phyloP scores from a whole-genome alignment of 2,888 invertebrate species.

The Athripsodes cinereus region DNA sequence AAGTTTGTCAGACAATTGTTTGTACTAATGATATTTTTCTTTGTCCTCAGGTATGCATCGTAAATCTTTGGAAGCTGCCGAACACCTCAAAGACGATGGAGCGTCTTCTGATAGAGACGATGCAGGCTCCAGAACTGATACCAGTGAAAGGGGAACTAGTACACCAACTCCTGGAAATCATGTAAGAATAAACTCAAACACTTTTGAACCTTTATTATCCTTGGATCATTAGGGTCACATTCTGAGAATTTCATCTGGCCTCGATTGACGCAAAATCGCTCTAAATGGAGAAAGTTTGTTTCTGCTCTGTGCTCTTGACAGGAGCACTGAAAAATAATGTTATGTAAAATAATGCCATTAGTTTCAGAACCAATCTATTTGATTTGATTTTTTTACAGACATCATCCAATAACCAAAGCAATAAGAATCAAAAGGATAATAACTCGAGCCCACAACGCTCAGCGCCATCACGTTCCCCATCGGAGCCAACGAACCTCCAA shows the following conservation, averaged over 20 bases:
- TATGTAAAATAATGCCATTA: neutral
- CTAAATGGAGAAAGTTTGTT: too few species aligned
- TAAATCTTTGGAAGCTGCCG: slow-evolving; percentile 95
- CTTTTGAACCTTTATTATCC: too few species aligned
- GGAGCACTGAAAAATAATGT: too few species aligned
- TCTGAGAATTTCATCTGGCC: too few species aligned
- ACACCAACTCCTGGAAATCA: slow-evolving; percentile 32
- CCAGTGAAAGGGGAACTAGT: slow-evolving; percentile 56
- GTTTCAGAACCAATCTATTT: neutral
- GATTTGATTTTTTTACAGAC: slow-evolving; percentile 7
- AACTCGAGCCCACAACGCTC: slow-evolving; percentile 21
- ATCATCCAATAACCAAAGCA: slow-evolving; percentile 8
- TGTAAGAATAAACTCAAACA: slow-evolving; percentile 13
- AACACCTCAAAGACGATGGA: slow-evolving; percentile 81
- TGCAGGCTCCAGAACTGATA: slow-evolving; percentile 46
- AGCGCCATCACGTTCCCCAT: slow-evolving; percentile 18
- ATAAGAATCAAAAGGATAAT: slow-evolving; percentile 24
- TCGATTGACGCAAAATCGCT: too few species aligned
- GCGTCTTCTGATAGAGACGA: slow-evolving; percentile 65
- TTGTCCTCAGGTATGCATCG: slow-evolving; percentile 88
- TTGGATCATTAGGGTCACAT: too few species aligned
- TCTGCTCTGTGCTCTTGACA: too few species aligned
- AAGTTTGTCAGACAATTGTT: too few species aligned
- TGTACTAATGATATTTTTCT: too few species aligned
- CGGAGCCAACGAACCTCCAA: neutral